These are phyloP conservation scores for Spisula subtruncata DNA, from an alignment of 2,888 invertebrate genomes.

Conservation along the genomic window DNA sequence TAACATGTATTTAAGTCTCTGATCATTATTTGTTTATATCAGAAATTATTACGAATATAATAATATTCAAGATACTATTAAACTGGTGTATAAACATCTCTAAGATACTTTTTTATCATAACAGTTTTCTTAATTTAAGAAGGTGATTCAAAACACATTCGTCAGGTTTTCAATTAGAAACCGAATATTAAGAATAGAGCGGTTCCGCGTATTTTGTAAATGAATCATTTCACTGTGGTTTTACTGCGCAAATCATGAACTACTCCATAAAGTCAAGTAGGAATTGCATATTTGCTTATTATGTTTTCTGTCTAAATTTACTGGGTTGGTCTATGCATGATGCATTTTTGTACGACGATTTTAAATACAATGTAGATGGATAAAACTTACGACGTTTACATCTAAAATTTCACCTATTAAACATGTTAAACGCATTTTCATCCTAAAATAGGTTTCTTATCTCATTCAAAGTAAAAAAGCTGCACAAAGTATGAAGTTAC, in stretches of 20 bases:
- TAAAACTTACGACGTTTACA: neutral
- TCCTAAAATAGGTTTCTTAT: neutral
- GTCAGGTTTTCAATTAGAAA: neutral
- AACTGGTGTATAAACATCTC: too few relatives aligned
- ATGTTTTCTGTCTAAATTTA: too few relatives aligned
- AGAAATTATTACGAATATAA: too few relatives aligned
- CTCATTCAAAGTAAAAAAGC: neutral
- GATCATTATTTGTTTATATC: too few relatives aligned
- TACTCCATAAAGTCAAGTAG: too few relatives aligned
- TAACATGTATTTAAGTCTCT: too few relatives aligned
- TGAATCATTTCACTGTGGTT: neutral
- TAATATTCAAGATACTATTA: too few relatives aligned
- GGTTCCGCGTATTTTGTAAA: neutral
- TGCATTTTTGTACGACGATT: neutral
- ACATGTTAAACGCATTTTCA: neutral
- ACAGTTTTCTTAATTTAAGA: neutral
- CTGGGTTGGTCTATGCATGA: neutral
- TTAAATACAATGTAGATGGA: too few relatives aligned
- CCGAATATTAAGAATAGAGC: neutral
- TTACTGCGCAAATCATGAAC: neutral
- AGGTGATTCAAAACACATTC: neutral
- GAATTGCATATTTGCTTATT: too few relatives aligned
- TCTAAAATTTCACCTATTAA: neutral
- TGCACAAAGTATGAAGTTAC: too few relatives aligned
- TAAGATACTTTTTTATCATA: too few relatives aligned